Base-by-base conservation (phyloP, 2,888 invertebrate species). In the Brachycybe producta region DNA sequence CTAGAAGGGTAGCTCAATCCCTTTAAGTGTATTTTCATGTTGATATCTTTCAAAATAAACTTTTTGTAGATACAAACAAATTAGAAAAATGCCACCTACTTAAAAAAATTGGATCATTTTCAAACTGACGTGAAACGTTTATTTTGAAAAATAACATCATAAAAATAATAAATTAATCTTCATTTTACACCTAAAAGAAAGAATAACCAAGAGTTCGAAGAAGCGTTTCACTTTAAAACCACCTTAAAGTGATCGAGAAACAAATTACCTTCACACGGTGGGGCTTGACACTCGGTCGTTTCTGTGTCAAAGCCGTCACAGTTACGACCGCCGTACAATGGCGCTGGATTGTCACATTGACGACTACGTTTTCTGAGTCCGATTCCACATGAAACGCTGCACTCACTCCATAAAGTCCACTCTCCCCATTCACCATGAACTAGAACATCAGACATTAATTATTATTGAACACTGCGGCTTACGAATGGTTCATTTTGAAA, bases 351-450 rank as follows among this genome's bases (percentile, higher is more conserved):
- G 55, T 69, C 62, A 59, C 73, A 73, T 32, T 59, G 55, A 13
- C 73, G 58, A 50, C 61, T 61, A 30, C 71, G 61, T 36, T 64
- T 61, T 48, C 65, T 61, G 1, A 59, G 61, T 2, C 70, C 70
- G 5, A 61, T 59, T 5, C 69, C 70, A 60, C 73, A 73, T 2
- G 65, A 60, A 24, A 60, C 63, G 3, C 68, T 67, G 57, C 73
- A 73, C 1, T 61, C 57, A 5, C 64, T 64, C 72, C 72, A 73
- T 5, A 56, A 54, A 5, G 63, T 59, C 73, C 73, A 73, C 1
- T 56, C 56, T 32, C 67, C 62, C 72, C 72, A 68, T 3, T 56
- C 55, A 5, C 68, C 69, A 57, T 68, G 58, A 28, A 65, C 65
- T 65, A 49, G 13, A 17, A 38, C 7, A 7, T n/a, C 5, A 28